Percentiles rank a stretch among this genome's conserved stretches.
phyloP scores from a whole-genome alignment of 2,888 invertebrate genomes.

The Drosophila lacicola region DNA sequence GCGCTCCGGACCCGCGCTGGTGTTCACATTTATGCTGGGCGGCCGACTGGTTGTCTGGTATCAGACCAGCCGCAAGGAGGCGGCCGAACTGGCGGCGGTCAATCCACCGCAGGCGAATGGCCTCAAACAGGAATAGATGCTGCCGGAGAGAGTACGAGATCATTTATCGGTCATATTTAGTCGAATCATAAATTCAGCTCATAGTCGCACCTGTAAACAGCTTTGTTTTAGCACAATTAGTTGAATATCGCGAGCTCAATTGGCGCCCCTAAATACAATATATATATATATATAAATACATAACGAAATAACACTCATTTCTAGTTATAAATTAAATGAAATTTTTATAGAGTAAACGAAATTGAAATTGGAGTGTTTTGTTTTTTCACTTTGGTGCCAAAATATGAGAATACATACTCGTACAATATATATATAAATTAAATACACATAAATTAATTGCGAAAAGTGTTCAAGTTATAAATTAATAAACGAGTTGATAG shows the following conservation, averaged over 20 bases:
- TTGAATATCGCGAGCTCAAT: slow-evolving; percentile 30
- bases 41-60: slow-evolving; percentile 94
- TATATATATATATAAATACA: slow-evolving; percentile 7
- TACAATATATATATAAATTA: slow-evolving; percentile 42
- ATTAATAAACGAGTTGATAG: slow-evolving; percentile 45
- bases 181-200: slow-evolving; percentile 49
- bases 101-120: slow-evolving; percentile 87
- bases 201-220: slow-evolving; percentile 66
- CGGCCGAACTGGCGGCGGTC: slow-evolving; percentile 85
- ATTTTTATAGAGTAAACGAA: slow-evolving; percentile 59
- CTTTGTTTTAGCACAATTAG: slow-evolving; percentile 73
- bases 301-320: slow-evolving; percentile 33
- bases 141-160: slow-evolving; percentile 6
- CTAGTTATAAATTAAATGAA: slow-evolving; percentile 50
- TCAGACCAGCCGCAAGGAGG: slow-evolving; percentile 87
- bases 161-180: slow-evolving; percentile 22
- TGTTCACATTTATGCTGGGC: slow-evolving; percentile 96
- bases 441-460: slow-evolving; percentile 49
- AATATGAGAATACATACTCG: slow-evolving; percentile 46
- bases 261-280: slow-evolving; percentile 37
- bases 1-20: slow-evolving; percentile 94
- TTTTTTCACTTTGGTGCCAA: slow-evolving; percentile 76
- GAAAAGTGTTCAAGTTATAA: slow-evolving; percentile 66
- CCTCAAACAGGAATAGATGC: slow-evolving; percentile 87
- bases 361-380: slow-evolving; percentile 39